These are phyloP conservation scores for Trachelus stipa DNA, from an alignment of 2,888 invertebrate genomes.

Conservation along the genomic window DNA sequence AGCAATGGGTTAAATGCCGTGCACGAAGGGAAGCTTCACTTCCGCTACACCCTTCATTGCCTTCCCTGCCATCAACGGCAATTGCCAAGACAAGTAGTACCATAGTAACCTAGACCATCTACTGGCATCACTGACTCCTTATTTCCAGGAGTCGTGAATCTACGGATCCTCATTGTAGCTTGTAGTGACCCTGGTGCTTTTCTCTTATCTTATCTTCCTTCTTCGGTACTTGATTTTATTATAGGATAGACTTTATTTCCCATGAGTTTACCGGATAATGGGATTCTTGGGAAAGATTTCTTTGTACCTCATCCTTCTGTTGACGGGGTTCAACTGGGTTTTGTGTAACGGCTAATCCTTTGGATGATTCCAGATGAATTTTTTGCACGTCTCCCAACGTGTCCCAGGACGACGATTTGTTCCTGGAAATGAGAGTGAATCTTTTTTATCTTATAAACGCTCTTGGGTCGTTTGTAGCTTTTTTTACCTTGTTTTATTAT, in stretches of 20 bases:
- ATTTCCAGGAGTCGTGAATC: background rate
- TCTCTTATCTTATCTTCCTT: background rate
- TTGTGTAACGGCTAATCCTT: no score
- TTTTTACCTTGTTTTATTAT: background rate
- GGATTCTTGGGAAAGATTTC: background rate
- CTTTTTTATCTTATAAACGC: no score
- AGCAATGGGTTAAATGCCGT: constrained; percentile 19
- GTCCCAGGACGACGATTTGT: background rate
- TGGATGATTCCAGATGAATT: background rate
- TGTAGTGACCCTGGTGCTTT: background rate
- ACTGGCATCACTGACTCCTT: background rate
- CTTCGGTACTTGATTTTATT: background rate
- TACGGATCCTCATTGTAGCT: background rate
- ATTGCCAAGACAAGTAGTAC: background rate
- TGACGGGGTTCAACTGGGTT: background rate
- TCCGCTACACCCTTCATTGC: background rate
- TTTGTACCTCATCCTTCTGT: background rate
- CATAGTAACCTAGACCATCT: background rate
- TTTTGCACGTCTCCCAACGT: background rate
- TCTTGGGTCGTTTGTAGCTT: no score
- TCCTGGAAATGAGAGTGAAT: background rate
- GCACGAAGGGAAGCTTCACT: constrained; percentile 7
- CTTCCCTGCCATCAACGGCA: background rate
- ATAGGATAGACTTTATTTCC: background rate
- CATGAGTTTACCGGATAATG: background rate